Base-by-base conservation (phyloP, 2,113 vertebrate species). In the Lampris megalopsis region DNA sequence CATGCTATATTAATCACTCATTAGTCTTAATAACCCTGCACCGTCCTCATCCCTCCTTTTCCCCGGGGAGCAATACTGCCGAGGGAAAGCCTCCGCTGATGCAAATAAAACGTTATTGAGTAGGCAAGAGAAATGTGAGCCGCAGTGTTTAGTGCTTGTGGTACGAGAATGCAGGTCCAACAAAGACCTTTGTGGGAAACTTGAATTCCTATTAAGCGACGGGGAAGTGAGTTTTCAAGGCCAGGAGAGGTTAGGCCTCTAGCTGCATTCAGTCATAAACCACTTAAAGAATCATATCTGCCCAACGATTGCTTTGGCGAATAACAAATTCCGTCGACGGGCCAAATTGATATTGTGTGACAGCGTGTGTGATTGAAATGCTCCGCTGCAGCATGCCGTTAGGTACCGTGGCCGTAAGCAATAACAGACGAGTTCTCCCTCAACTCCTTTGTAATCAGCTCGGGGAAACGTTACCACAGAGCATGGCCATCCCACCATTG, bases 371-470 rank as follows among this genome's bases (percentile, higher is more conserved):
- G 68, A 85, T 85, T 87, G 82, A 91, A 86, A 85, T 83, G 56
- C 73, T 82, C 77, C 73, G 71, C 73, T 86, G 73, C 71, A 83
- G 63, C 82, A 65, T 79, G 59, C 76, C 73, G 77, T 84, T 85
- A 89, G 86, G 86, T 76, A 76, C 76, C 38, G 6, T 58, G 75
- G 75, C 84, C 77, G 68, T 90, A 83, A 92, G 85, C 84, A 86
- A 84, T 82, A 92, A 87, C 82, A 88, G 88, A 87, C 80, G 83
- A 71, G 80, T 82, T 82, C 40, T 71, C 86, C 80, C 83, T 85
- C 68, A 90, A 87, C 86, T 87, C 82, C 86, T 86, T 89, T 86
- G 84, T 87, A 88, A 93, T 92, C 87, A 89, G 73, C 81, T 84
- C 67, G 53, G 83, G 79, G 72, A 88, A 84, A 87, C 83, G 77